These are phyloP conservation scores for Microctenopoma stevenorrisi DNA, from an alignment of 2,797 vertebrate species.

Conservation along the genomic window DNA sequence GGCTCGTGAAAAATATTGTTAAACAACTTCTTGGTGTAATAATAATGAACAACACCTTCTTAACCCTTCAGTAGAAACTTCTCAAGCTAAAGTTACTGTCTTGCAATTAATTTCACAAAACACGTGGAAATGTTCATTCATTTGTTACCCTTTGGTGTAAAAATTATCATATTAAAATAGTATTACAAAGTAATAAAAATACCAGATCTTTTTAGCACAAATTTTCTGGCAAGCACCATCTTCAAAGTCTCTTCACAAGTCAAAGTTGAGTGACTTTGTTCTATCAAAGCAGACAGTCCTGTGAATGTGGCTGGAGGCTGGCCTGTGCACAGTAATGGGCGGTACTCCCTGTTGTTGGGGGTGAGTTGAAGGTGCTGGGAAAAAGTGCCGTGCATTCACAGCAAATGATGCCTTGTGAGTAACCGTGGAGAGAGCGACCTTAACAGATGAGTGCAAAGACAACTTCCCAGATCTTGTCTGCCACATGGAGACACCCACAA, in stretches of 20 bases:
- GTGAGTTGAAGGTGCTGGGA: constrained; percentile 76
- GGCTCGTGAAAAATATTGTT: constrained; percentile 21
- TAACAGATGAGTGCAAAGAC: constrained; percentile 76
- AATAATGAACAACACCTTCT: constrained; percentile 20
- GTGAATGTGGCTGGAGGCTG: constrained; percentile 61
- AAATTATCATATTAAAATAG: neutral
- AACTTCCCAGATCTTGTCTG: constrained; percentile 72
- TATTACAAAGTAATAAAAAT: neutral
- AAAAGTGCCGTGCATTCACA: constrained; percentile 71
- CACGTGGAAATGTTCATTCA: neutral
- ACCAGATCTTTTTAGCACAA: neutral
- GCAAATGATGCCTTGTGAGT: constrained; percentile 68
- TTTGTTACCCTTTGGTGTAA: neutral
- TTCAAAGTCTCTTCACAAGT: constrained; percentile 51
- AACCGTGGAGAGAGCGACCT: constrained; percentile 67
- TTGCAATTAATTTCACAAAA: neutral
- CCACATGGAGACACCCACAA: constrained; percentile 60
- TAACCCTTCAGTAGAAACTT: constrained; percentile 17
- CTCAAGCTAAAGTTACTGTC: neutral
- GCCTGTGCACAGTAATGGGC: constrained; percentile 61
- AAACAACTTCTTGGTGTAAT: constrained; percentile 28
- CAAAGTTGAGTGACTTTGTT: constrained; percentile 56
- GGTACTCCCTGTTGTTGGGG: constrained; percentile 72
- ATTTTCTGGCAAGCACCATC: constrained; percentile 34
- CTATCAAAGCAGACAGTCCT: constrained; percentile 43